Evolutionary conservation across 53 echinoderm and acorn worm genomes (phyloP).

Genomic region (Crossaster papposus): DNA sequence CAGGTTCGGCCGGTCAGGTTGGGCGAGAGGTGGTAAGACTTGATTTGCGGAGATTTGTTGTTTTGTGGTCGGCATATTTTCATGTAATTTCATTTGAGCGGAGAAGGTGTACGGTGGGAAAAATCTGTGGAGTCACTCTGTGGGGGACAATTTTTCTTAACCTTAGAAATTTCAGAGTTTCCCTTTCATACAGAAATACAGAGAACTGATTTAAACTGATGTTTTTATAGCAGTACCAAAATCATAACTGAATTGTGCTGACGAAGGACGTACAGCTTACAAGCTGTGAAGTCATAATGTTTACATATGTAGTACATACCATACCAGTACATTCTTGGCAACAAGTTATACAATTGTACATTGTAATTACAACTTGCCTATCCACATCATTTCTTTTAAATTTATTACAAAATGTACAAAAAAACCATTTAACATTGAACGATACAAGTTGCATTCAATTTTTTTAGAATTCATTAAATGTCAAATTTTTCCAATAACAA

Average conservation of each 20-base stretch:
- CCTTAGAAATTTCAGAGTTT: not conserved
- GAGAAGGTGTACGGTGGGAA: slow-evolving; percentile 46
- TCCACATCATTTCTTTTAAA: not conserved
- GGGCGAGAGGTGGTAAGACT: slow-evolving; percentile 30
- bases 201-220: not conserved
- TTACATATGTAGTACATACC: not conserved
- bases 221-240: not conserved
- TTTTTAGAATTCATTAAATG: too few relatives aligned
- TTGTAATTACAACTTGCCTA: not conserved
- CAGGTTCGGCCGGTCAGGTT: slow-evolving; percentile 12
- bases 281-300: not conserved
- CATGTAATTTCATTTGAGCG: slow-evolving; percentile 49
- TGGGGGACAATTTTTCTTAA: slow-evolving; percentile 14
- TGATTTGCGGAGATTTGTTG: slow-evolving; percentile 32
- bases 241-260: not conserved
- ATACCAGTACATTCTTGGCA: too few relatives aligned
- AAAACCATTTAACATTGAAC: too few relatives aligned
- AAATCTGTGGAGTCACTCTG: slow-evolving; percentile 17
- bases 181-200: not conserved
- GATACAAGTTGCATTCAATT: too few relatives aligned
- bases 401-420: not conserved
- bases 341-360: too few relatives aligned
- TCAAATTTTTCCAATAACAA: too few relatives aligned
- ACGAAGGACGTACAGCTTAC: not conserved
- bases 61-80: slow-evolving; percentile 53